Evolutionary conservation across 2,888 invertebrate genomes (phyloP).

Genomic region (Conops quadrifasciatus): DNA sequence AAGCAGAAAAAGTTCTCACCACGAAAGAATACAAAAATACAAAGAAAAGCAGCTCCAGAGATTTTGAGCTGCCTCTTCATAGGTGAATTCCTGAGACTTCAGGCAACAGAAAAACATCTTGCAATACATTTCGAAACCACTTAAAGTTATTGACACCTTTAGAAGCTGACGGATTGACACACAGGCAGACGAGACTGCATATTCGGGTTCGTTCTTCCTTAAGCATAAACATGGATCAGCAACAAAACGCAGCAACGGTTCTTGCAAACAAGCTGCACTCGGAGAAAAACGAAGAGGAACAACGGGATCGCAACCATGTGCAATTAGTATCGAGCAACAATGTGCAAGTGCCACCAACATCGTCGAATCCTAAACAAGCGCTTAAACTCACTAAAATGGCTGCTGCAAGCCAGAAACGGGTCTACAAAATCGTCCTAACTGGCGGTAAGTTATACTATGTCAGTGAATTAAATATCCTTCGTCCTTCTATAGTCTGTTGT

Average conservation of each 20-base stretch:
- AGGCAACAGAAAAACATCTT: too few relatives aligned
- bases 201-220: conserved; percentile 8
- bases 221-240: conserved; percentile 21
- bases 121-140: background rate
- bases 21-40: too few relatives aligned
- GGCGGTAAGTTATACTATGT: conserved; percentile 44
- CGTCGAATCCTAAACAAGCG: conserved; percentile 18
- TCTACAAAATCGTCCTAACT: conserved; percentile 48
- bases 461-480: background rate
- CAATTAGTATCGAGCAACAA: conserved; percentile 7
- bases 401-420: conserved; percentile 38
- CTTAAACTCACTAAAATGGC: conserved; percentile 25
- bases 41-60: background rate
- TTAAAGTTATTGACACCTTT: background rate
- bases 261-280: background rate
- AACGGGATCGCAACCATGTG: conserved; percentile 5
- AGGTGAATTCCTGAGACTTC: background rate
- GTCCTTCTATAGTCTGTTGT: background rate
- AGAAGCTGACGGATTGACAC: background rate
- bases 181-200: conserved; percentile 23
- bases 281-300: conserved; percentile 3
- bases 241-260: conserved; percentile 3
- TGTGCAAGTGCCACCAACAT: background rate
- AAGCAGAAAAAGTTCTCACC: background rate
- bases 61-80: background rate